These are phyloP conservation scores for Cantharis flavilabris DNA, from an alignment of 2,888 invertebrate species.

Conservation along the genomic window DNA sequence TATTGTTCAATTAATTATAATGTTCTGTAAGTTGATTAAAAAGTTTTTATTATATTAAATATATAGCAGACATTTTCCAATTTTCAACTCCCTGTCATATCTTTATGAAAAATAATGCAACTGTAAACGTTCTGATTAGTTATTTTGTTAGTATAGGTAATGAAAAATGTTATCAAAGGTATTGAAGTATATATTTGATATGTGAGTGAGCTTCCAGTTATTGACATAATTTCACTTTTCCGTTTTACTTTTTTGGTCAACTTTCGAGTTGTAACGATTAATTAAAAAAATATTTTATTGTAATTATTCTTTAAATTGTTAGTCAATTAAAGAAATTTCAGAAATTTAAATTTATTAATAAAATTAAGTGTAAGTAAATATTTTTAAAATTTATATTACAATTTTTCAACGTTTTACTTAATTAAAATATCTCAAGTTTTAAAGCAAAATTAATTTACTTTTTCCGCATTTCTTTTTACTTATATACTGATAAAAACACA, in stretches of 20 bases:
- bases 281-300: background rate
- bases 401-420: background rate
- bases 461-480: background rate
- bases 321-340: background rate
- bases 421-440: background rate
- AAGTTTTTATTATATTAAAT: background rate
- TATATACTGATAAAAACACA: background rate
- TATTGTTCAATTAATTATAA: background rate
- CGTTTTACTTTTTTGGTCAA: background rate
- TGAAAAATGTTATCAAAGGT: background rate
- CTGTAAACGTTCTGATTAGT: background rate
- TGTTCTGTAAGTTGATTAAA: background rate
- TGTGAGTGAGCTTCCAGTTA: background rate
- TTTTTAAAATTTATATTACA: background rate
- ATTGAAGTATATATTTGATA: background rate
- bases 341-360: background rate
- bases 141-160: background rate
- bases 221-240: background rate
- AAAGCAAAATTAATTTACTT: background rate
- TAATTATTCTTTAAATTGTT: background rate
- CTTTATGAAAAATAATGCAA: background rate
- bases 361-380: too few species aligned
- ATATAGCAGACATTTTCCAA: background rate
- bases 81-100: background rate
- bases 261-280: background rate